Evolutionary conservation across 2,113 vertebrate species (phyloP), one percentile per base, ranked within the genome.

Genomic region (Atlantisia rogersi): DNA sequence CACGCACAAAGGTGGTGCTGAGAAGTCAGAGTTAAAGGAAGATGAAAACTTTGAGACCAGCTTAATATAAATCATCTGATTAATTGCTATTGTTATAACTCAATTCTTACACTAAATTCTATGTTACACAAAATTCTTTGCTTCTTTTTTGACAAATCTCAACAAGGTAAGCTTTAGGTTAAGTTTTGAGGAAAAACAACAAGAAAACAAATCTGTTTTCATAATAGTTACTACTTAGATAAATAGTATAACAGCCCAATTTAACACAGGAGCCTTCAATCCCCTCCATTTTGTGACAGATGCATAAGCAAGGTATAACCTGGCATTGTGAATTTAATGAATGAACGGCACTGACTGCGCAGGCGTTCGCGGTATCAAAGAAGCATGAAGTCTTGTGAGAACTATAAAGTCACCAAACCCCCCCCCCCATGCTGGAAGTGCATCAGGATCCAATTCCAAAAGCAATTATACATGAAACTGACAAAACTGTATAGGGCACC

Each of bases 381-480:
- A 90, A 84, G 42, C 48, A 75, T 4, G 5, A 88, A 60, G 60
- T 64, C 77, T 69, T 86, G 32, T 26, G 56, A 60, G 76, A 46
- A 83, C 56, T 79, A 68, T 37, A 64, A 92, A 95, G 82, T 65
- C 86, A 86, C 56, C 68, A 87, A 86, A 71, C 8, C 24, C 78
- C 11, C 24, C 78, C 11, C 24, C 56, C 29, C 39, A 24, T 7
- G 32, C 0, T 86, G 55, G 59, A 90, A 94, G 48, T 20, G 6
- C 40, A 68, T 69, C 86, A 88, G 56, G 53, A 88, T 81, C n/a
- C 90, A 84, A 56, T 75, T 94, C 86, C 82, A 86, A 79, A 92
- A 91, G 79, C 60, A 82, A 75, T 70, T 78, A 83, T 17, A 12
- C 48, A 86, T 5, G 17, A 84, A 86, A 71, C 29, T 71, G 64